Evolutionary conservation across 1,140 invertebrate species (phyloP), one percentile per base, ranked within the genome.

Genomic region (Bactericera cockerelli): DNA sequence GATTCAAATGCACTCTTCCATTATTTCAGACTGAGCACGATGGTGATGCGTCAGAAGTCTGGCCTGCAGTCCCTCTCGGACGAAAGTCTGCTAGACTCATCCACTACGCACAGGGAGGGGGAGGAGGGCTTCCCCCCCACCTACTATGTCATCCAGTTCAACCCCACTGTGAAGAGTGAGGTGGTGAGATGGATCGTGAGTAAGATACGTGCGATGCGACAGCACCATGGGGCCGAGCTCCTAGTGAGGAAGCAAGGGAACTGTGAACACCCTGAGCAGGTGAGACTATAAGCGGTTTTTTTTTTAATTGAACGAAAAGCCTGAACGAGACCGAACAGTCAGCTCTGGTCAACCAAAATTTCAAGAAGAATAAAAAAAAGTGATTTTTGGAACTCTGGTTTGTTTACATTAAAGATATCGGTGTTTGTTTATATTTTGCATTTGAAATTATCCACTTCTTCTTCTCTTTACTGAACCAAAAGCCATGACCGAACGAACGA

Each of bases 191-290:
- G 79, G 79, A 64, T 81, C 24, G 70, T 79, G 4, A 69, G 74
- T 10, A 80, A 79, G 68, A 75, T 82, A 6, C 68, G 71, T 58
- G 75, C 73, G 2, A 72, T 75, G 55, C 70, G 75, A 58, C 67
- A 71, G 55, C 72, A 79, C 58, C 78, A 77, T 8, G 81, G 80
- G 13, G 79, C 77, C 1, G 80, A 82, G 65, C 67, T 82, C 10
- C 64, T 77, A 1, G 74, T 79, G 0, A 70, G 76, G 28, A 74
- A 74, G 61, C 75, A 81, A 64, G 76, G 76, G 6, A 66, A 67
- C 65, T 64, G 67, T 33, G 61, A 70, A 59, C 71, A 66, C 62
- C 69, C 71, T 61, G 74, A 74, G 65, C 66, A 63, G 42, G 16
- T 16, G 31, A n/a, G n/a, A 13, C n/a, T 2, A 60, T 38, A 38